Evolutionary conservation across 37 sponge, comb jelly and placozoan genomes (phyloP).

Genomic region (Hormiphora californensis): DNA sequence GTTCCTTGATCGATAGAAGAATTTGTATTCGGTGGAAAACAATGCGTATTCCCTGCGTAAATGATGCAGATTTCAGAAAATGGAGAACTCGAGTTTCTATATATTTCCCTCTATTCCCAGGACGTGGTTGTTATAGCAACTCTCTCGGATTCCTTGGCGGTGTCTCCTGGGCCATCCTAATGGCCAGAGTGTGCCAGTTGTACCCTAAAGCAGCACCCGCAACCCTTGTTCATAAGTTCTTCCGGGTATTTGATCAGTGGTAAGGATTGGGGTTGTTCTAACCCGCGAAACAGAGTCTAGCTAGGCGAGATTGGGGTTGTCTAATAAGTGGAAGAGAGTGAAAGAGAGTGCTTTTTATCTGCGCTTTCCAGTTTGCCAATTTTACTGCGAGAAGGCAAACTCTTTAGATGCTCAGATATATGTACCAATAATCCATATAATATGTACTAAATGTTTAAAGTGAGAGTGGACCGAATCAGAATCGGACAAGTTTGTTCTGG

Average conservation of each 20-base stretch:
- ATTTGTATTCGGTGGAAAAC: too few species aligned
- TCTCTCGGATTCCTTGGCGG: constrained; percentile 94
- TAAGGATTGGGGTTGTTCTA: too few species aligned
- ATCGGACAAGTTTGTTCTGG: too few species aligned
- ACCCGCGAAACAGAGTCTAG: neutral
- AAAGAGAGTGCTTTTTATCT: neutral
- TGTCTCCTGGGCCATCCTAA: constrained; percentile 99
- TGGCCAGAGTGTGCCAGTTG: constrained; percentile 93
- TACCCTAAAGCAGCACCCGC: constrained; percentile 95
- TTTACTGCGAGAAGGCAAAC: neutral
- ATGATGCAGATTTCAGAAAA: too few species aligned
- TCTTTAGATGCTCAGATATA: neutral
- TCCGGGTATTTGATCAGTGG: constrained; percentile 89
- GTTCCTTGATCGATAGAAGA: too few species aligned
- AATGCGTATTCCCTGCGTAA: too few species aligned
- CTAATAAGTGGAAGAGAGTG: too few species aligned
- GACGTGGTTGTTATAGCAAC: constrained; percentile 92
- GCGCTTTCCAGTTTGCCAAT: too few species aligned
- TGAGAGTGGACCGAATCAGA: too few species aligned
- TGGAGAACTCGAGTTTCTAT: too few species aligned
- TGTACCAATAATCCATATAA: neutral
- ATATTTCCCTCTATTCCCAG: too few species aligned
- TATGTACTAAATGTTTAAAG: neutral
- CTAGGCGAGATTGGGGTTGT: neutral
- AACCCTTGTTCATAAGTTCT: constrained; percentile 93